Evolutionary conservation across 2,113 vertebrate species (phyloP).

Genomic region (Gadus chalcogrammus): DNA sequence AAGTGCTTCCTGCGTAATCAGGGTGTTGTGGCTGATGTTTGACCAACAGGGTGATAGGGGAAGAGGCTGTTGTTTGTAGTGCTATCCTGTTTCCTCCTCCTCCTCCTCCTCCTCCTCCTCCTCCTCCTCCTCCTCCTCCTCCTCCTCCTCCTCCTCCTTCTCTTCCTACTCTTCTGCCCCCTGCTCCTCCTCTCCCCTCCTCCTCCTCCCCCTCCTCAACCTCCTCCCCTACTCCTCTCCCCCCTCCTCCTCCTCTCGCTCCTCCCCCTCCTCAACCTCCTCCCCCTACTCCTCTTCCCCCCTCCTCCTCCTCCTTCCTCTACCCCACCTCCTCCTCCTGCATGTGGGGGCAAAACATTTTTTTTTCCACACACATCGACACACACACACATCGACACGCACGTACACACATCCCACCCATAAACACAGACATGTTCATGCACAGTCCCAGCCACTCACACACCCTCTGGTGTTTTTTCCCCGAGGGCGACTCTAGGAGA

Average conservation of each 20-base stretch:
- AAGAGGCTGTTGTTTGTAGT: slow-evolving; percentile 45
- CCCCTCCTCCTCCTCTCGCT: background rate
- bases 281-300: slow-evolving; percentile 59
- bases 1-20: slow-evolving; percentile 54
- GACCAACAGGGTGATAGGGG: slow-evolving; percentile 59
- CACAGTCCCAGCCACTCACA: too few species aligned
- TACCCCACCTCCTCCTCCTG: slow-evolving; percentile 27
- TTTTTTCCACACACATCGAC: too few species aligned
- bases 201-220: too few species aligned
- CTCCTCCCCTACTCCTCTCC: too few species aligned
- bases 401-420: too few species aligned
- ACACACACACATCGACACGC: too few species aligned
- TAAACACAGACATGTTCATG: too few species aligned
- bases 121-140: too few species aligned
- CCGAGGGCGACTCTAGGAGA: too few species aligned
- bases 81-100: too few species aligned
- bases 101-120: too few species aligned
- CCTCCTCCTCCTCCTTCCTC: slow-evolving; percentile 29
- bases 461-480: too few species aligned
- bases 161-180: slow-evolving; percentile 20
- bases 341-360: slow-evolving; percentile 16
- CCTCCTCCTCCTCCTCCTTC: slow-evolving; percentile 37
- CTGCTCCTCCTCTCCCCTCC: slow-evolving; percentile 29
- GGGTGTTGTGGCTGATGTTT: slow-evolving; percentile 70
- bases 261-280: slow-evolving; percentile 50